Conservation (phyloP, 2,113 vertebrate species). For the Bujurquina vittata region DNA sequence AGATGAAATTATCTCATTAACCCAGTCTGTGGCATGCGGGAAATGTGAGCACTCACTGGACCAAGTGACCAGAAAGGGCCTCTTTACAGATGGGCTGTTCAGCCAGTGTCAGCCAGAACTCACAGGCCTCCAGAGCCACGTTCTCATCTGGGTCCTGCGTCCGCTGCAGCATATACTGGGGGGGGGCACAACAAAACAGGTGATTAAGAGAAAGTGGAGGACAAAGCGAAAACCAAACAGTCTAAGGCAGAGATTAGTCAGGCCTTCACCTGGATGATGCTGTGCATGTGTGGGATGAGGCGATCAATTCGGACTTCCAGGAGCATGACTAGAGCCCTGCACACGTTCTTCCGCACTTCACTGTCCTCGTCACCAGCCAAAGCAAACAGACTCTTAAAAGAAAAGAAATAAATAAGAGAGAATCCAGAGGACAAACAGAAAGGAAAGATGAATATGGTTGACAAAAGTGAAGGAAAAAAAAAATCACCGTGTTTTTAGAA, state of each 20-base stretch:
- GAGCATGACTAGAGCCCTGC: slow-evolving; percentile 93
- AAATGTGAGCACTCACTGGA: slow-evolving; percentile 84
- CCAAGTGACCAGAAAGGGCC: slow-evolving; percentile 89
- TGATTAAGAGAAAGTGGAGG: background rate
- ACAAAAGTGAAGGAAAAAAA: background rate
- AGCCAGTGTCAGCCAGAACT: slow-evolving; percentile 96
- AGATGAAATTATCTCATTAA: background rate
- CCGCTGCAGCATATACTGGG: slow-evolving; percentile 94
- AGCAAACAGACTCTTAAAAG: slow-evolving; percentile 88
- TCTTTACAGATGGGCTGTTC: slow-evolving; percentile 98
- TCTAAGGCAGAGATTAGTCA: background rate
- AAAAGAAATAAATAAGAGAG: background rate
- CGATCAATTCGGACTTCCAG: slow-evolving; percentile 94
- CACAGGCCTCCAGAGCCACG: slow-evolving; percentile 93
- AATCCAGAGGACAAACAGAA: background rate
- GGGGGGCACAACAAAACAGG: slow-evolving; percentile 1
- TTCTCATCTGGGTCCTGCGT: slow-evolving; percentile 96
- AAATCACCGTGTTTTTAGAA: background rate
- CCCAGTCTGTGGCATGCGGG: background rate
- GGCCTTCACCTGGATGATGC: slow-evolving; percentile 91
- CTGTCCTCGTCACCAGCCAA: slow-evolving; percentile 92
- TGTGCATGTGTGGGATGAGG: slow-evolving; percentile 96
- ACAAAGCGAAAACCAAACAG: background rate
- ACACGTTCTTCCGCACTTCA: slow-evolving; percentile 94
- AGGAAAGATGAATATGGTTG: background rate